These are phyloP conservation scores for Hesperia comma DNA, from an alignment of 2,888 invertebrate genomes.

Conservation along the genomic window DNA sequence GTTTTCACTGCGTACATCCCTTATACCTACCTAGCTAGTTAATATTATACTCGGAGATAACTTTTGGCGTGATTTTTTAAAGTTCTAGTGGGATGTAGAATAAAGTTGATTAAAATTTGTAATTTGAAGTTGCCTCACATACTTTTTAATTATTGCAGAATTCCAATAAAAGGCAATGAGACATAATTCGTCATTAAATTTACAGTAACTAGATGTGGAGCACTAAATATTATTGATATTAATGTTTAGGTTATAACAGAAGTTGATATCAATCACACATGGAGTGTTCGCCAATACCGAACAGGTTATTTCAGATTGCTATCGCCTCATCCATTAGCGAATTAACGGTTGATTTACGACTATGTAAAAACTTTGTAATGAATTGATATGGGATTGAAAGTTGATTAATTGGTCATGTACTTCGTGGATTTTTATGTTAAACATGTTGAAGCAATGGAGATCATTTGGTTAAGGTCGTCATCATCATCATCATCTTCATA, in stretches of 20 bases:
- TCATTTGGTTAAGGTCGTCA: background rate
- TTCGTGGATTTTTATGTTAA: background rate
- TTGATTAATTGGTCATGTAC: constrained; percentile 21
- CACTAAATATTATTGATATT: background rate
- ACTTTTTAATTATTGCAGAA: too few relatives aligned
- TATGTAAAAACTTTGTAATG: constrained; percentile 37
- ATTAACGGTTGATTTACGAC: constrained; percentile 37
- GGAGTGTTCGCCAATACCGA: constrained; percentile 23
- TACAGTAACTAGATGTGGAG: background rate
- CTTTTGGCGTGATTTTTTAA: too few relatives aligned
- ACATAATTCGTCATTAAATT: too few relatives aligned
- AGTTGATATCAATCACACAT: constrained; percentile 27
- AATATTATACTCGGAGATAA: too few relatives aligned
- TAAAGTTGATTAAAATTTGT: too few relatives aligned
- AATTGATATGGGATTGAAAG: constrained; percentile 30
- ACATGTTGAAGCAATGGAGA: background rate
- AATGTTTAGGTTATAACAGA: background rate
- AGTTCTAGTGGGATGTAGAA: too few relatives aligned
- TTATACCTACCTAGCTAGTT: too few relatives aligned
- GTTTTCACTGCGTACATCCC: too few relatives aligned
- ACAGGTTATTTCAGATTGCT: constrained; percentile 37
- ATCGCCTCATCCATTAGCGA: constrained; percentile 35
- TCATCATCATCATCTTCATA: too few relatives aligned
- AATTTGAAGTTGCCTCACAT: too few relatives aligned
- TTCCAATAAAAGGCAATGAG: too few relatives aligned